phyloP scores from a whole-genome alignment of 2,888 invertebrate genomes.

The Plemyria rubiginata region DNA sequence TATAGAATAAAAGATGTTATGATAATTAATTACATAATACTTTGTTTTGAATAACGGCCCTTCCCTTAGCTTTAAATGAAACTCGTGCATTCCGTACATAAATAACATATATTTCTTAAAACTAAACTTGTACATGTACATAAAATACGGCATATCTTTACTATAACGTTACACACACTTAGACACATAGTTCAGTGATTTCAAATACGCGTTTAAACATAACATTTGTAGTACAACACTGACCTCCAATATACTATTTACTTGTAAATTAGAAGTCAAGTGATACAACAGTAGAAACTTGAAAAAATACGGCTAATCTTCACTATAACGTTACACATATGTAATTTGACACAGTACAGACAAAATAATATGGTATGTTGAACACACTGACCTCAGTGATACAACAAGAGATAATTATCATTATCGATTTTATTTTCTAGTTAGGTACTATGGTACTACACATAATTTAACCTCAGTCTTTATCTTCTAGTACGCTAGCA shows the following conservation, averaged over 20 bases:
- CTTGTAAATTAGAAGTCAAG: too few relatives aligned
- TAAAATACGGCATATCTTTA: conserved; percentile 50
- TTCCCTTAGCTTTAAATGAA: conserved; percentile 51
- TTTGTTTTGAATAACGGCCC: conserved; percentile 70
- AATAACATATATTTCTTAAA: conserved; percentile 59
- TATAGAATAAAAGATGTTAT: conserved; percentile 85
- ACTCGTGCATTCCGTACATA: conserved; percentile 34
- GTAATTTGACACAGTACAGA: too few relatives aligned
- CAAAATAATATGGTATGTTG: too few relatives aligned
- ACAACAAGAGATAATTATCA: not conserved
- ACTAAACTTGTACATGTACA: conserved; percentile 52
- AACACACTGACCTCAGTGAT: not conserved
- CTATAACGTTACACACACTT: conserved; percentile 50
- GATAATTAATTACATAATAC: conserved; percentile 84
- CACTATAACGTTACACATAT: too few relatives aligned
- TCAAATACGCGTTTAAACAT: conserved; percentile 26
- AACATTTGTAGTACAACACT: not conserved
- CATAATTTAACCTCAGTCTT: conserved; percentile 65
- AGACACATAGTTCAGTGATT: conserved; percentile 43
- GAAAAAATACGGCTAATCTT: not conserved
- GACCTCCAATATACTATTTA: too few relatives aligned
- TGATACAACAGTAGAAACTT: conserved; percentile 14
- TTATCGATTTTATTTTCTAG: not conserved
- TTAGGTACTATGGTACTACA: not conserved
- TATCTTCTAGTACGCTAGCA: conserved; percentile 41